These are phyloP conservation scores for Pristionchus exspectatus DNA, from an alignment of 2,888 invertebrate genomes.

Conservation along the genomic window DNA sequence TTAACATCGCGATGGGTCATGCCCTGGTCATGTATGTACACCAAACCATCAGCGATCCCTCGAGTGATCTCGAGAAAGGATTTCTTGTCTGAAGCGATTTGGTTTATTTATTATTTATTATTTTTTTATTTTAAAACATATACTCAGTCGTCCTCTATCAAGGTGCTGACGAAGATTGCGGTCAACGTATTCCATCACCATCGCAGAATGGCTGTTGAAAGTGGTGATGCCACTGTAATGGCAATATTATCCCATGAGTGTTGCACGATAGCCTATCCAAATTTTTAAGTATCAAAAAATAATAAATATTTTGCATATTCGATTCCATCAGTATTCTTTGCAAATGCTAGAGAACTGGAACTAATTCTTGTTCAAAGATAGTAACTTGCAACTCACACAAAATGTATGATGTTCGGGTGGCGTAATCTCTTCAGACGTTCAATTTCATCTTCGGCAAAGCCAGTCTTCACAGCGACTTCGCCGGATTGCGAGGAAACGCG, in stretches of 20 bases:
- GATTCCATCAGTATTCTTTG: background rate
- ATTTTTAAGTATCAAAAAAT: too few species aligned
- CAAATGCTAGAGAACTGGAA: background rate
- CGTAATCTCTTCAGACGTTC: background rate
- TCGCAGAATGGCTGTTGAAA: background rate
- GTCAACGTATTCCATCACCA: conserved; percentile 9
- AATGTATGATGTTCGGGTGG: background rate
- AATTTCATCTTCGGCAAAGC: background rate
- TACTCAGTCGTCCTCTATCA: background rate
- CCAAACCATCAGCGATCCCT: background rate
- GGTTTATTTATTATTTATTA: background rate
- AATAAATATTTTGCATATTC: background rate
- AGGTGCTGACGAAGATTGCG: conserved; percentile 12
- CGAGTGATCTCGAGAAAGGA: background rate
- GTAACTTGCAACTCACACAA: background rate
- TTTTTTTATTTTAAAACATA: background rate
- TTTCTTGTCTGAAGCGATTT: background rate
- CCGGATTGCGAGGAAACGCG: background rate
- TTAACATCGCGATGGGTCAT: conserved; percentile 5
- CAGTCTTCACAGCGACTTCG: background rate
- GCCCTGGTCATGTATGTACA: background rate
- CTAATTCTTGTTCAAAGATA: too few species aligned
- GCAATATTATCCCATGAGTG: background rate
- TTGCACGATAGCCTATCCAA: too few species aligned
- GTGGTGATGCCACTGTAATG: background rate